These are phyloP conservation scores for Paradoxurus hermaphroditus DNA, from an alignment of 2,113 vertebrate species.

Conservation along the genomic window DNA sequence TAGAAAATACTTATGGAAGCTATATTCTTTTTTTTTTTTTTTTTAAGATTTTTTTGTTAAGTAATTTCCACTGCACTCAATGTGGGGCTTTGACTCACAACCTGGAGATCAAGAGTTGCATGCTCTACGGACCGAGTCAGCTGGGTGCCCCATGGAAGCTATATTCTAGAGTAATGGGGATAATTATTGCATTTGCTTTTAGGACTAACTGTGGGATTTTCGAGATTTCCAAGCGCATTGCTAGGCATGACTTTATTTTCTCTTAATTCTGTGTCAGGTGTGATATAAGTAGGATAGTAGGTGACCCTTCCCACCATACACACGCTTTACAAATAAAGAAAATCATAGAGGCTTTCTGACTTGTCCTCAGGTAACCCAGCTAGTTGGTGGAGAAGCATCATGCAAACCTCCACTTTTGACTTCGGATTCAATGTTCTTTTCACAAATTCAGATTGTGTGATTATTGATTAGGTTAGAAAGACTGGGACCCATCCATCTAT, in stretches of 20 bases:
- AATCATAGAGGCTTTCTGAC: neutral
- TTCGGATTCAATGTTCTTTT: neutral
- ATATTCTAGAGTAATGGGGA: neutral
- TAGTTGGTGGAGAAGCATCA: neutral
- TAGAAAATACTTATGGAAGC: neutral
- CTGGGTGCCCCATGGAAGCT: neutral
- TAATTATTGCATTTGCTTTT: neutral
- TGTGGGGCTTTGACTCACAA: neutral
- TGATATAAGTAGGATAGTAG: neutral
- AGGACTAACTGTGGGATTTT: neutral
- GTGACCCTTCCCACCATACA: neutral
- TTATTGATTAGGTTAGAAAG: neutral
- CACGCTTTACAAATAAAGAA: slow-evolving; percentile 2
- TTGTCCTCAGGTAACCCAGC: neutral
- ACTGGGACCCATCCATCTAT: neutral
- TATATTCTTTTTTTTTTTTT: neutral
- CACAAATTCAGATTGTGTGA: neutral
- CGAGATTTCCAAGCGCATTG: neutral
- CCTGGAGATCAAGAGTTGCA: neutral
- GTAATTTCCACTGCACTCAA: neutral
- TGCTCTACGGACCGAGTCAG: neutral
- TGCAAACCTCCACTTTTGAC: neutral
- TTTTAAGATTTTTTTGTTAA: neutral
- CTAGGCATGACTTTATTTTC: neutral
- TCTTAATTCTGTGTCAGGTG: neutral